These are phyloP conservation scores for Dasysyrphus albostriatus DNA, from an alignment of 2,888 invertebrate species.

Conservation along the genomic window DNA sequence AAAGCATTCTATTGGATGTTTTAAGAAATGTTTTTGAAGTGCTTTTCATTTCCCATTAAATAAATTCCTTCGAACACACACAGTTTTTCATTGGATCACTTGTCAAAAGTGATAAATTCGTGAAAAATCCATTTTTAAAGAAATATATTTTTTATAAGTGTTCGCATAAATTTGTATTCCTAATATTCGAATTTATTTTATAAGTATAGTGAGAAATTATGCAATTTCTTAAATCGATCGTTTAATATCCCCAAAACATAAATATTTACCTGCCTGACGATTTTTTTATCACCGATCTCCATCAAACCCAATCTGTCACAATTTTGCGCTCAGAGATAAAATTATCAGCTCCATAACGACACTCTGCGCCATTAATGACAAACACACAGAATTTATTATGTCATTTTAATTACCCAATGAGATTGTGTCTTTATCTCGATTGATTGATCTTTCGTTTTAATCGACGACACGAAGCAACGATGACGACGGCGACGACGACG, in stretches of 20 bases:
- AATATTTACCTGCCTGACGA: neutral
- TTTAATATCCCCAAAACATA: neutral
- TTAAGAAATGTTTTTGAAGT: too few species aligned
- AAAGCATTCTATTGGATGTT: too few species aligned
- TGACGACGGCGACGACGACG: neutral
- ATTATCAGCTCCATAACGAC: slow-evolving; percentile 30
- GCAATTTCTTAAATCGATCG: neutral
- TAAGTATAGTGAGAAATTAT: too few species aligned
- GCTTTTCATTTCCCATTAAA: too few species aligned
- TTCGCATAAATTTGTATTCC: too few species aligned
- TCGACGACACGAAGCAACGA: neutral
- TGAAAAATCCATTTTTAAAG: too few species aligned
- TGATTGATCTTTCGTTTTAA: slow-evolving; percentile 48
- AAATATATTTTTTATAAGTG: too few species aligned
- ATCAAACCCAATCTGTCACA: slow-evolving; percentile 58
- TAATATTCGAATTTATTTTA: too few species aligned
- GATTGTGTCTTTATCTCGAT: slow-evolving; percentile 52
- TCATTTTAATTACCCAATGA: slow-evolving; percentile 67
- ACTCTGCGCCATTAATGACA: slow-evolving; percentile 43
- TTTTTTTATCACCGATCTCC: slow-evolving; percentile 17
- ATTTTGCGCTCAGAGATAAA: slow-evolving; percentile 45
- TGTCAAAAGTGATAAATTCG: too few species aligned
- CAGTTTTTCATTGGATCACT: too few species aligned
- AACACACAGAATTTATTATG: slow-evolving; percentile 60
- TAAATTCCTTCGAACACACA: too few species aligned